A percentile compares a stretch with the other conserved stretches of the same genome.
Evolutionary conservation across 2,888 invertebrate species (phyloP).

Genomic region (Dryobota labecula): DNA sequence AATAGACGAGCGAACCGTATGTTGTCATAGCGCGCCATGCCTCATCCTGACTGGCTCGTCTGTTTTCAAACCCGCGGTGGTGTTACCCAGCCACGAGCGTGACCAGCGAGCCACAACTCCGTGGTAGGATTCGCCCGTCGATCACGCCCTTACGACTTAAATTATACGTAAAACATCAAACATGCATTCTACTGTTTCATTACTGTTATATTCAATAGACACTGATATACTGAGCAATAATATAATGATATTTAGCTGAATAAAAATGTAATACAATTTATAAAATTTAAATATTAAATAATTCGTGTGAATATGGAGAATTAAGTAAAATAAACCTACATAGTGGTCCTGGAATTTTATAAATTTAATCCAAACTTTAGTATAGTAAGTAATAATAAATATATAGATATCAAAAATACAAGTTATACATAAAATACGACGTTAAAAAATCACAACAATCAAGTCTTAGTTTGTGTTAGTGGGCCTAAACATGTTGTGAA

Average conservation of each 20-base stretch:
- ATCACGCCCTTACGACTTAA: background rate
- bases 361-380: constrained; percentile 33
- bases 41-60: background rate
- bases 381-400: constrained; percentile 22
- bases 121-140: background rate
- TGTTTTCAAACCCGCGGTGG: background rate
- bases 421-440: constrained; percentile 17
- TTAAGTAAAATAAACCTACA: constrained; percentile 10
- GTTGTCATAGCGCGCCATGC: background rate
- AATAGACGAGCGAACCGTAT: constrained; percentile 12
- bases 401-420: constrained; percentile 56
- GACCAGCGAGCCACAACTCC: background rate
- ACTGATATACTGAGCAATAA: constrained; percentile 1
- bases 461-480: constrained; percentile 19
- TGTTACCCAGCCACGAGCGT: no score
- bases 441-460: constrained; percentile 38
- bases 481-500: constrained; percentile 5
- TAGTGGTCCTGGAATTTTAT: constrained; percentile 15
- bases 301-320: background rate
- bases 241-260: background rate
- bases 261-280: background rate
- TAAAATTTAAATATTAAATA: constrained; percentile 4
- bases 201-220: constrained; percentile 6
- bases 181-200: constrained; percentile 9
- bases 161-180: constrained; percentile 29